Evolutionary conservation across 1,140 invertebrate genomes (phyloP).

Genomic region (Ceratosolen fusciceps): DNA sequence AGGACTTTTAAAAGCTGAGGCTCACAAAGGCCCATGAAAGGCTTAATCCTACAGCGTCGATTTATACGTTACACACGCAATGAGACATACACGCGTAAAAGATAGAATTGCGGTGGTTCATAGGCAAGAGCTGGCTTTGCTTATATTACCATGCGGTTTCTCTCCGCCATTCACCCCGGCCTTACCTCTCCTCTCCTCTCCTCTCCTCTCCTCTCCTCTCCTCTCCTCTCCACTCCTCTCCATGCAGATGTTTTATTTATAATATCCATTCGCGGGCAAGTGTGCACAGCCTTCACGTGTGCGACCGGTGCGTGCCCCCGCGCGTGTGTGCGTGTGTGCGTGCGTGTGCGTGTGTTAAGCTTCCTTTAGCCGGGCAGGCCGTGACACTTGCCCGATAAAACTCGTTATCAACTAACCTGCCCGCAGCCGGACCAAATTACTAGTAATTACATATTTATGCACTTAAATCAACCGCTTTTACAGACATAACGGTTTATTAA

Average conservation of each 20-base stretch:
- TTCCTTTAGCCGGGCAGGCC: not conserved
- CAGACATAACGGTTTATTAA: not conserved
- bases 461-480: not conserved
- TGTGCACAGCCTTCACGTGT: no score
- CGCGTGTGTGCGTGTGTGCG: no score
- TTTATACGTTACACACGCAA: conserved; percentile 46
- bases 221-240: no score
- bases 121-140: conserved; percentile 55
- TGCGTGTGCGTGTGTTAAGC: conserved; percentile 16
- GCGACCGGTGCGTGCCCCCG: no score
- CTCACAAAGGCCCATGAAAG: conserved; percentile 56
- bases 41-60: conserved; percentile 55
- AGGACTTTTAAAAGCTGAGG: conserved; percentile 15
- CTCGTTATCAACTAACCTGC: not conserved
- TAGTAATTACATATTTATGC: not conserved
- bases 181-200: no score
- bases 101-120: conserved; percentile 63
- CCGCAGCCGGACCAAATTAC: not conserved
- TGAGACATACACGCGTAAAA: conserved; percentile 54
- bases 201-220: no score
- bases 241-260: conserved; percentile 43
- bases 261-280: conserved; percentile 25
- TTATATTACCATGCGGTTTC: conserved; percentile 58
- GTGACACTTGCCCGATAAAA: not conserved
- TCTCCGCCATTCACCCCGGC: not conserved